phyloP scores from a whole-genome alignment of 2,888 invertebrate species.

The Lottia gigantea region DNA sequence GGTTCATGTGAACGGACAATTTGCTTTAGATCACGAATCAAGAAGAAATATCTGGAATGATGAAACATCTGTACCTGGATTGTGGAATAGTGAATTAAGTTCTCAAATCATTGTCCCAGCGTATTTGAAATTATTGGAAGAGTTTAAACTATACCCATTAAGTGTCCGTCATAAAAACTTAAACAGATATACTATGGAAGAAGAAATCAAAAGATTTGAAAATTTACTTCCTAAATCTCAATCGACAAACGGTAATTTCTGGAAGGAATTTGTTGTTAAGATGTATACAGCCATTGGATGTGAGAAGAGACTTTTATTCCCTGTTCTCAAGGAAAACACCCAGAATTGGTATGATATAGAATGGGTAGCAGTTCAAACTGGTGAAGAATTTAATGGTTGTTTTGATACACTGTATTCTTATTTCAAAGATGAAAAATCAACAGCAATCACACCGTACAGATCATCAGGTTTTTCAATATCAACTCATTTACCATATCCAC shows the following conservation, averaged over 20 bases:
- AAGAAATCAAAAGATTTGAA: conserved; percentile 21
- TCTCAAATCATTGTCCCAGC: conserved; percentile 17
- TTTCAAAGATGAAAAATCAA: background rate
- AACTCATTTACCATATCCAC: background rate
- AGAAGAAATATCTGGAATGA: conserved; percentile 42
- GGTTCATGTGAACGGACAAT: conserved; percentile 54
- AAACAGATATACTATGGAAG: background rate
- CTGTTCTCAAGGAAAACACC: background rate
- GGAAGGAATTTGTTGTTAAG: conserved; percentile 18
- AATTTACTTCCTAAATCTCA: conserved; percentile 23
- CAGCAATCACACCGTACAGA: background rate
- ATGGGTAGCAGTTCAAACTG: background rate
- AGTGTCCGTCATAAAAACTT: background rate
- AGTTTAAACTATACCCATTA: background rate
- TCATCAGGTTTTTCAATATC: background rate
- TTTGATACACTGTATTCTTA: background rate
- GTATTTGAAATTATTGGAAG: conserved; percentile 12
- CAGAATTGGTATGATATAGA: background rate
- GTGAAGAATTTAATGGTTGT: background rate
- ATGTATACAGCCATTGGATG: conserved; percentile 7
- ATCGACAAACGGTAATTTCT: conserved; percentile 13
- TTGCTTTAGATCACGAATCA: conserved; percentile 48
- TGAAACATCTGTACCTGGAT: conserved; percentile 6
- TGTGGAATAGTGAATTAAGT: conserved; percentile 15
- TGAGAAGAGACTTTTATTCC: background rate